A percentile compares a stretch with the other conserved stretches of the same genome.
Evolutionary conservation across 2,888 invertebrate species (phyloP).

Genomic region (Argyresthia albistria): DNA sequence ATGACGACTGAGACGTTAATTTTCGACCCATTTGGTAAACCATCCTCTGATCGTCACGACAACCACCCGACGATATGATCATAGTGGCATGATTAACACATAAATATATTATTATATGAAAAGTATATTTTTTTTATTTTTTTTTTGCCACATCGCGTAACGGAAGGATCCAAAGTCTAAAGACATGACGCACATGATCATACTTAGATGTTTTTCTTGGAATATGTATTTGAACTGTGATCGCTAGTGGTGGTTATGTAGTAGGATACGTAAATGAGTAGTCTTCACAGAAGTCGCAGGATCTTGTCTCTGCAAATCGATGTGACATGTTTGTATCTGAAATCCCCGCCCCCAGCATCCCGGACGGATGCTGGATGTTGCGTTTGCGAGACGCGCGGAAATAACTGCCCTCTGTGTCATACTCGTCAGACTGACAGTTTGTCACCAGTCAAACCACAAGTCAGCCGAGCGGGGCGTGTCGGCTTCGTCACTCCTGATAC

Average conservation of each 20-base stretch:
- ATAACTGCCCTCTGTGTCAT: conserved; percentile 66
- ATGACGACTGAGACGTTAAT: too few species aligned
- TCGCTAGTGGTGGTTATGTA: not conserved
- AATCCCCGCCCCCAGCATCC: conserved; percentile 47
- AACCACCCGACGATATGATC: too few species aligned
- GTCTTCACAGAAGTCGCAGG: too few species aligned
- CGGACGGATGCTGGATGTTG: conserved; percentile 61
- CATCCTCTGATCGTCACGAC: too few species aligned
- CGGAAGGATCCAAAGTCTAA: not conserved
- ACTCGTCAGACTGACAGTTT: conserved; percentile 18
- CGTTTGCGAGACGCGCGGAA: conserved; percentile 54
- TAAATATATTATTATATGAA: too few species aligned
- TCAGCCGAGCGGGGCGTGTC: conserved; percentile 4
- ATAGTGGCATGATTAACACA: too few species aligned
- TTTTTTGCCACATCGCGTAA: too few species aligned
- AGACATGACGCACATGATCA: not conserved
- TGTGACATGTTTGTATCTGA: not conserved
- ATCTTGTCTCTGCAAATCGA: not conserved
- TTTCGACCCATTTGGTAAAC: too few species aligned
- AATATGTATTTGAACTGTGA: not conserved
- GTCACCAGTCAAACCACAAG: conserved; percentile 18
- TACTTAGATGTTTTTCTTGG: not conserved
- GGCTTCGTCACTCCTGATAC: not conserved
- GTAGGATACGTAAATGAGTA: too few species aligned
- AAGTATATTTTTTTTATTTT: too few species aligned